Evolutionary conservation across 2,888 invertebrate genomes (phyloP).

Genomic region (Cephus pulcher): DNA sequence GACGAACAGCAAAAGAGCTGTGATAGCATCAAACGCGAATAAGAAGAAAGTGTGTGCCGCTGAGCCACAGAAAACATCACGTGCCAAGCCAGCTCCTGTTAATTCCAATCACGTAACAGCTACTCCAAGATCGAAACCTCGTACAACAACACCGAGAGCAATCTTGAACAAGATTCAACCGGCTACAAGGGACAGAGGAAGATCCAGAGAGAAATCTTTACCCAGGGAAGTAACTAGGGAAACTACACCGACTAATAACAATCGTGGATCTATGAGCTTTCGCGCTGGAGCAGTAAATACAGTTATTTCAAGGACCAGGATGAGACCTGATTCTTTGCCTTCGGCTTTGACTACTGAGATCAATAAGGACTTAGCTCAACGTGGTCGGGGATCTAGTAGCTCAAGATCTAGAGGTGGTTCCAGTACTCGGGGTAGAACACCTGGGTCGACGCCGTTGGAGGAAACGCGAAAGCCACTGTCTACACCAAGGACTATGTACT

Average conservation of each 20-base stretch:
- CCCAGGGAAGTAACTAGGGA: slow-evolving; percentile 66
- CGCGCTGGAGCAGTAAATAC: slow-evolving; percentile 31
- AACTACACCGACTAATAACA: slow-evolving; percentile 52
- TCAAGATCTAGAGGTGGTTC: slow-evolving; percentile 21
- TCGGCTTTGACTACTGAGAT: slow-evolving; percentile 61
- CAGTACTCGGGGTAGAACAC: slow-evolving; percentile 37
- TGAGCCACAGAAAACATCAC: slow-evolving; percentile 55
- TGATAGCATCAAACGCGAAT: slow-evolving; percentile 23
- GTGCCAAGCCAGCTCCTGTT: slow-evolving; percentile 37
- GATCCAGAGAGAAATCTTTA: slow-evolving; percentile 72
- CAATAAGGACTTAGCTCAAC: slow-evolving; percentile 59
- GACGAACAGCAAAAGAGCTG: slow-evolving; percentile 33
- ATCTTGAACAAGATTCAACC: slow-evolving; percentile 67
- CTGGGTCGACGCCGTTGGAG: slow-evolving; percentile 55
- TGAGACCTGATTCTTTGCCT: slow-evolving; percentile 56
- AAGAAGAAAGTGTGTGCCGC: slow-evolving; percentile 73
- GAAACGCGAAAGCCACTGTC: slow-evolving; percentile 42
- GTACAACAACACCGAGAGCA: slow-evolving; percentile 63
- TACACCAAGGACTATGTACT: slow-evolving; percentile 25
- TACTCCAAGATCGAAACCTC: slow-evolving; percentile 70
- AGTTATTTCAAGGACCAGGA: slow-evolving; percentile 51
- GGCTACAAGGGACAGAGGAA: slow-evolving; percentile 71
- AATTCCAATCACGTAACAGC: slow-evolving; percentile 29
- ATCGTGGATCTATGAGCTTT: slow-evolving; percentile 57
- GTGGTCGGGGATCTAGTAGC: slow-evolving; percentile 38